Conservation (phyloP, 1,140 invertebrate species). For the Cecropterus lyciades region DNA sequence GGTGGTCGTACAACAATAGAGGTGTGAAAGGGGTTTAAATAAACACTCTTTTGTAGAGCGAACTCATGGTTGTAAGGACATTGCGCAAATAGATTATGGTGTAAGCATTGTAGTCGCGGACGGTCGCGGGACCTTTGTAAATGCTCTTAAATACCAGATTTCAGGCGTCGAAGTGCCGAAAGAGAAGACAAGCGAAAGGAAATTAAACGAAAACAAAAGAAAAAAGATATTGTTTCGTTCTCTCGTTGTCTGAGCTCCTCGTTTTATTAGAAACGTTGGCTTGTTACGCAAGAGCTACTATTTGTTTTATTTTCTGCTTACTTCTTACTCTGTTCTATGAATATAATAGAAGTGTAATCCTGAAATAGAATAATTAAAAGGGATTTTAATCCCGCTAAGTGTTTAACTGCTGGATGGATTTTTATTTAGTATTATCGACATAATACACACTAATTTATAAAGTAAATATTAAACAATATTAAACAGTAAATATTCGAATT, state of each 20-base stretch:
- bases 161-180: constrained; percentile 20
- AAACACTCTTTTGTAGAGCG: constrained; percentile 72
- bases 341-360: too few relatives aligned
- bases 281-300: too few relatives aligned
- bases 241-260: not conserved
- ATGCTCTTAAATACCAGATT: constrained; percentile 36
- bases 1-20: constrained; percentile 60
- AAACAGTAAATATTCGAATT: too few relatives aligned
- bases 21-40: constrained; percentile 75
- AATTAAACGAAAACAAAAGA: constrained; percentile 30
- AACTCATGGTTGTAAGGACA: constrained; percentile 57
- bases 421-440: too few relatives aligned
- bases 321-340: too few relatives aligned
- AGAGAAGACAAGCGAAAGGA: constrained; percentile 18
- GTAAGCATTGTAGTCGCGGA: constrained; percentile 50
- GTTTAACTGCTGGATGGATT: too few relatives aligned
- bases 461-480: too few relatives aligned
- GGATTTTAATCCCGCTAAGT: too few relatives aligned
- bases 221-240: constrained; percentile 22
- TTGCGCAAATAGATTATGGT: constrained; percentile 72
- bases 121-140: constrained; percentile 34
- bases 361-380: too few relatives aligned
- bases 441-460: too few relatives aligned
- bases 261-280: too few relatives aligned
- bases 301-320: too few relatives aligned